phyloP scores from a whole-genome alignment of 2,888 invertebrate genomes.

The Hybos culiciformis region DNA sequence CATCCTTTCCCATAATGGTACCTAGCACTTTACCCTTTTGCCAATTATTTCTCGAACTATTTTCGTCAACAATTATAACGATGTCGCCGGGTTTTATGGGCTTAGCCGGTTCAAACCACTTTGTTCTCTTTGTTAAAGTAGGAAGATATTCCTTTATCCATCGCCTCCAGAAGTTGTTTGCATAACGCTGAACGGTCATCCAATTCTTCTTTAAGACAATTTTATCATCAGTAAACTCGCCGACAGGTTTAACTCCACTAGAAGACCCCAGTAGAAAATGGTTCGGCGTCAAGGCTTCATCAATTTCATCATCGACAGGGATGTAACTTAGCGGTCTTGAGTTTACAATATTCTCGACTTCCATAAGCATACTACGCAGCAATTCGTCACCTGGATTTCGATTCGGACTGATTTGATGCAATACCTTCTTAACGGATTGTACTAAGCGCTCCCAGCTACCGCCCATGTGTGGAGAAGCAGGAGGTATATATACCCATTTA shows the following conservation, averaged over 20 bases:
- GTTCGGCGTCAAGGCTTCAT: conserved; percentile 18
- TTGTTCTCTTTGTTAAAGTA: conserved; percentile 10
- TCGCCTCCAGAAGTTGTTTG: conserved; percentile 12
- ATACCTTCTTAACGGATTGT: conserved; percentile 9
- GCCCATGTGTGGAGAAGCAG: conserved; percentile 14
- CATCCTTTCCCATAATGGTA: conserved; percentile 7
- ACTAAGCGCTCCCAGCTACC: conserved; percentile 13
- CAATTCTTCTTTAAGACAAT: conserved; percentile 4
- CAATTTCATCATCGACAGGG: conserved; percentile 7
- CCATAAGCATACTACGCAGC: conserved; percentile 5
- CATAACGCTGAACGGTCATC: conserved; percentile 5
- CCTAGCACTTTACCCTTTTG: conserved; percentile 10
- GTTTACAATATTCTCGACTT: conserved; percentile 15
- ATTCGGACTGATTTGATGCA: conserved; percentile 11
- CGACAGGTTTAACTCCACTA: conserved; percentile 4
- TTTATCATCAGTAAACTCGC: conserved; percentile 1
- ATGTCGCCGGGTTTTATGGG: conserved; percentile 11
- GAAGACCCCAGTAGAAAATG: conserved; percentile 14
- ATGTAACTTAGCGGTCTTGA: conserved; percentile 9
- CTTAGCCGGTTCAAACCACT: conserved; percentile 11
- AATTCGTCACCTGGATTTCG: conserved; percentile 15
- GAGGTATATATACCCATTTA: conserved; percentile 17
- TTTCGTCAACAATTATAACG: conserved; percentile 12
- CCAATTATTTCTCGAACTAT: conserved; percentile 11
- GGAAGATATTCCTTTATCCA: conserved; percentile 17